These are phyloP conservation scores for Ploceus nigricollis DNA, from an alignment of 2,113 vertebrate genomes.

Conservation along the genomic window DNA sequence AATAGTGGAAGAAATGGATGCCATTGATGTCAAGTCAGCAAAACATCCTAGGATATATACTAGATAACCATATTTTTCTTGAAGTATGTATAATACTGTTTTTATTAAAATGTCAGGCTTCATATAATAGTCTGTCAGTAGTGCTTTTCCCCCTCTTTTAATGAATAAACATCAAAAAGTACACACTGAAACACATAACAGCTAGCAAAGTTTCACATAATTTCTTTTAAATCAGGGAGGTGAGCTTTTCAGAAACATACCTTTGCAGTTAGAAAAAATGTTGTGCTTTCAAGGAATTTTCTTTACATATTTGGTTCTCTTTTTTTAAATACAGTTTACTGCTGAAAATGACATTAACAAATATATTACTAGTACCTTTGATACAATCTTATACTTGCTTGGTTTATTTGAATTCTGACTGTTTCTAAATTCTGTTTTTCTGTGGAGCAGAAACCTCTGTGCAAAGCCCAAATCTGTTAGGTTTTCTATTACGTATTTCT, in stretches of 20 bases:
- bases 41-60: not conserved
- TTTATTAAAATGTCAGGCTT: not conserved
- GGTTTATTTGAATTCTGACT: not conserved
- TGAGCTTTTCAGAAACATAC: not conserved
- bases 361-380: not conserved
- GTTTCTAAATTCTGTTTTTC: not conserved
- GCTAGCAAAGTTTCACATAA: rapidly evolving
- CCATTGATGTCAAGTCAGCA: not conserved
- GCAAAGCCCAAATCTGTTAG: not conserved
- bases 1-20: not conserved
- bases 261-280: not conserved
- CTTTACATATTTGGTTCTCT: not conserved
- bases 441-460: not conserved
- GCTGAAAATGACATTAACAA: not conserved
- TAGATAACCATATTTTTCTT: not conserved
- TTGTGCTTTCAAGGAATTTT: not conserved
- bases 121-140: not conserved
- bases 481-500: not conserved
- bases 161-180: not conserved
- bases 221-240: not conserved
- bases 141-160: not conserved
- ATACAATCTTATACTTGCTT: not conserved
- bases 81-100: not conserved
- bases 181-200: not conserved
- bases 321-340: not conserved